Percentiles rank a stretch among this genome's conserved stretches.
phyloP scores from a whole-genome alignment of 1,140 invertebrate species.

The Atta cephalotes region DNA sequence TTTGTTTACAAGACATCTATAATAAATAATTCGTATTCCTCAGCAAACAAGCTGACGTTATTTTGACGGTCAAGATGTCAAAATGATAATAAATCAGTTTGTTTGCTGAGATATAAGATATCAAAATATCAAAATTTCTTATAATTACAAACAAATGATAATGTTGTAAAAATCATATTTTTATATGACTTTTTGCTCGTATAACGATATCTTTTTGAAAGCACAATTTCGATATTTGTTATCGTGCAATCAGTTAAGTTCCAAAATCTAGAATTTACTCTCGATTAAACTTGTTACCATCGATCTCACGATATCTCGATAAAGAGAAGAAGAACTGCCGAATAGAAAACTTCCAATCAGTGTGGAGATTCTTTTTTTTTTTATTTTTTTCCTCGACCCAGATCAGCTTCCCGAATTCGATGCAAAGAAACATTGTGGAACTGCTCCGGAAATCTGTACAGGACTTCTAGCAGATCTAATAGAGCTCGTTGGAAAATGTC shows the following conservation, averaged over 20 bases:
- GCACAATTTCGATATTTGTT: constrained; percentile 43
- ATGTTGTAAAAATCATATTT: not conserved
- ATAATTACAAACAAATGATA: not conserved
- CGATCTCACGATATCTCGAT: constrained; percentile 53
- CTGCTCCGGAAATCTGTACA: constrained; percentile 70
- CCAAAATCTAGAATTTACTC: constrained; percentile 40
- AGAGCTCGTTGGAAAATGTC: constrained; percentile 78
- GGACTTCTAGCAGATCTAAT: constrained; percentile 74
- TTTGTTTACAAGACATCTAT: no score
- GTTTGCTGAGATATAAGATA: no score
- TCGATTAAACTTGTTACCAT: constrained; percentile 41
- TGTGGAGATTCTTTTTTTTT: constrained; percentile 1
- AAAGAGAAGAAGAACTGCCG: constrained; percentile 42
- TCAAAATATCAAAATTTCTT: not conserved
- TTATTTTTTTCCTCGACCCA: constrained; percentile 61
- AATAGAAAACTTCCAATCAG: constrained; percentile 69
- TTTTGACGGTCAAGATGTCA: no score
- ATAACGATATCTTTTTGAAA: constrained; percentile 5
- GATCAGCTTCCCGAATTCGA: constrained; percentile 68
- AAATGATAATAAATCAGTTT: no score
- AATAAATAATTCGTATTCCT: not conserved
- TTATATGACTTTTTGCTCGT: not conserved
- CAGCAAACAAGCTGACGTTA: no score
- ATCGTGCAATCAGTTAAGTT: constrained; percentile 17
- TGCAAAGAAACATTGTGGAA: constrained; percentile 79